A percentile compares a stretch with the other conserved stretches of the same genome.
Evolutionary conservation across 2,797 vertebrate genomes (phyloP).

Genomic region (Lutjanus campechanus): DNA sequence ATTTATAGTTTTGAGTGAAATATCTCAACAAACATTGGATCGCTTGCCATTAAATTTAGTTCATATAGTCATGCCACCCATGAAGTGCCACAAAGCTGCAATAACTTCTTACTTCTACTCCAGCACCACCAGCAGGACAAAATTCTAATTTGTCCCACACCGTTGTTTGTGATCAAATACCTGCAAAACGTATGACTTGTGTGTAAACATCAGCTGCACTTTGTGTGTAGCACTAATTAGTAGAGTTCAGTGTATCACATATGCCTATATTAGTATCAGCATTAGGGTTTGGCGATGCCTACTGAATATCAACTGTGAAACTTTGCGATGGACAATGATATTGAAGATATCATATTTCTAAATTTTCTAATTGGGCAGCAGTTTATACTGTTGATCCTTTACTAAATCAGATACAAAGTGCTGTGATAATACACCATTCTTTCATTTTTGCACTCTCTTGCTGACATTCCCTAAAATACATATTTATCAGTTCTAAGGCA

Average conservation of each 20-base stretch:
- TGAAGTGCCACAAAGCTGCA: background rate
- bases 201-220: background rate
- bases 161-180: background rate
- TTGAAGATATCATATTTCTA: too few relatives aligned
- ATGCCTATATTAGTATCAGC: background rate
- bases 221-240: background rate
- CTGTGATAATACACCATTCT: too few relatives aligned
- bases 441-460: too few relatives aligned
- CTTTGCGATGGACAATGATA: too few relatives aligned
- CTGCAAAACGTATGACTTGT: background rate
- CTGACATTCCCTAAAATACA: too few relatives aligned
- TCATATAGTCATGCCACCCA: background rate
- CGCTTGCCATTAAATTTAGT: background rate
- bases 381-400: too few relatives aligned
- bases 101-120: background rate
- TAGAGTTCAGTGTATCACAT: background rate
- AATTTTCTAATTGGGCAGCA: too few relatives aligned
- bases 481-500: too few relatives aligned
- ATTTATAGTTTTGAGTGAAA: background rate
- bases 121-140: constrained; percentile 12
- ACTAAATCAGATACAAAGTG: too few relatives aligned
- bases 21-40: background rate
- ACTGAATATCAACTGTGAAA: too few relatives aligned
- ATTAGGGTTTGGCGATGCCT: background rate
- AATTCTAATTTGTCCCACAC: background rate